A percentile compares a stretch with the other conserved stretches of the same genome.
Conservation (phyloP, 2,888 invertebrate species). For the Limnephilus marmoratus region DNA sequence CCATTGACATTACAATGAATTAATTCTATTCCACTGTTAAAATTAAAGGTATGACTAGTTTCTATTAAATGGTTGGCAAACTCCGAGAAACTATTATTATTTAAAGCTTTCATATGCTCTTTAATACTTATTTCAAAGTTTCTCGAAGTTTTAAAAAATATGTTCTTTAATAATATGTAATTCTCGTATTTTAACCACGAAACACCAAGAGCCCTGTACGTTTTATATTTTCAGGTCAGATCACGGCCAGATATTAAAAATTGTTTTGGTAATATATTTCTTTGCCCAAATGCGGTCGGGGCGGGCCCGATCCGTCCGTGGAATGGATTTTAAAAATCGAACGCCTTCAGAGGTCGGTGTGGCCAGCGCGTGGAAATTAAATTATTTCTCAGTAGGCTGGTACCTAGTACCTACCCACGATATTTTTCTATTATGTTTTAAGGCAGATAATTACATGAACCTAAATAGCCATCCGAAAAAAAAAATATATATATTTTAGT, state of each 20-base stretch:
- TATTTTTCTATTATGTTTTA: neutral
- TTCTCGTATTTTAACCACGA: neutral
- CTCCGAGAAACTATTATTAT: no score
- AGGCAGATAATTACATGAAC: neutral
- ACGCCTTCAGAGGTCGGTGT: conserved; percentile 2
- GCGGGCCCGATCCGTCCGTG: neutral
- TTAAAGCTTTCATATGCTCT: no score
- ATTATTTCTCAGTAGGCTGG: neutral
- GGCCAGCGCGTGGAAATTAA: neutral
- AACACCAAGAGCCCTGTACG: neutral
- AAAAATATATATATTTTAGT: neutral
- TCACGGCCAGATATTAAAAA: conserved; percentile 13
- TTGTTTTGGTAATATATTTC: neutral
- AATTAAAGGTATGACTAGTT: no score
- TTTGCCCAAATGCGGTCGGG: neutral
- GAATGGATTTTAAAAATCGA: conserved; percentile 20
- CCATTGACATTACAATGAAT: no score
- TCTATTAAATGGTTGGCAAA: no score
- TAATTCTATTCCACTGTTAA: no score
- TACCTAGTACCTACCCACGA: neutral
- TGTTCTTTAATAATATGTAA: no score
- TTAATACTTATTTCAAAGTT: no score
- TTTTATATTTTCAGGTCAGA: neutral
- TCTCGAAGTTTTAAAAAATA: no score
- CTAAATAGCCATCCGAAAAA: neutral